Conservation (phyloP, 1,140 invertebrate species). For the Sipha flava region DNA sequence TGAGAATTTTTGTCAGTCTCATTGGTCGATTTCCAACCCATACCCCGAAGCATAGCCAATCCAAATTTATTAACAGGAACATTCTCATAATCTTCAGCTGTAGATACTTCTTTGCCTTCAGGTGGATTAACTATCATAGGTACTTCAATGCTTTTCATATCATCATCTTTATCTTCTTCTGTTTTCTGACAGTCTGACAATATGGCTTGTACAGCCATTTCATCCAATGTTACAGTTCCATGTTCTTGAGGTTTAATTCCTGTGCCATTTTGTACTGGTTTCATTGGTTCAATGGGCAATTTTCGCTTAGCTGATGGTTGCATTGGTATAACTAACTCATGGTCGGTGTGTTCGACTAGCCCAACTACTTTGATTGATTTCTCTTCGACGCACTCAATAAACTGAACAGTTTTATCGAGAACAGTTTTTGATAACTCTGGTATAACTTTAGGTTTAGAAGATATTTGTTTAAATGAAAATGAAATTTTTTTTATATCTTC, state of each 20-base stretch:
- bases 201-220: constrained; percentile 51
- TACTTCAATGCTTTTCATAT: constrained; percentile 45
- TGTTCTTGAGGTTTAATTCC: neutral
- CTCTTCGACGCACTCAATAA: constrained; percentile 65
- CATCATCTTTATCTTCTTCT: constrained; percentile 39
- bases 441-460: constrained; percentile 53
- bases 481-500: constrained; percentile 62
- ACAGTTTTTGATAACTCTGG: constrained; percentile 39
- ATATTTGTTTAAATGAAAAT: constrained; percentile 64
- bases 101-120: constrained; percentile 56
- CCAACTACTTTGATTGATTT: constrained; percentile 55
- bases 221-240: constrained; percentile 42
- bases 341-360: neutral
- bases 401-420: constrained; percentile 49
- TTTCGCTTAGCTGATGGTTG: neutral
- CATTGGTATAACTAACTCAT: constrained; percentile 36
- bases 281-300: neutral
- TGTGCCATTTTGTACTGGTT: neutral
- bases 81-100: constrained; percentile 79
- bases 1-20: constrained; percentile 52
- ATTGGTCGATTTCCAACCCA: constrained; percentile 80
- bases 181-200: constrained; percentile 45
- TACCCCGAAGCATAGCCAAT: constrained; percentile 82
- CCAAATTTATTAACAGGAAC: constrained; percentile 84
- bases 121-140: constrained; percentile 47